Evolutionary conservation across 1,140 invertebrate genomes (phyloP).

Genomic region (Cecropterus lyciades): DNA sequence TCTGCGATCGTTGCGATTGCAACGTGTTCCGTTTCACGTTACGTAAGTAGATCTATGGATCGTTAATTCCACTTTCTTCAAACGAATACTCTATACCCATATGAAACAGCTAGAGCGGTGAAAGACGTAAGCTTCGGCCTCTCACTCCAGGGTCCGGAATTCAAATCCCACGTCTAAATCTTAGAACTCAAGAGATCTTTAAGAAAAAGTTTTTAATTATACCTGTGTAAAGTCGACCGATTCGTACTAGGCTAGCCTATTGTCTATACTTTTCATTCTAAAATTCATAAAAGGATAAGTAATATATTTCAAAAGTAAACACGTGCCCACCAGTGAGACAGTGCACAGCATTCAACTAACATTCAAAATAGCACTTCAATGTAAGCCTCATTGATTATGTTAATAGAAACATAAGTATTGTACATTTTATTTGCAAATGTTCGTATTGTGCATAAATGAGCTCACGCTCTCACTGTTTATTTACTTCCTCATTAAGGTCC

Average conservation of each 20-base stretch:
- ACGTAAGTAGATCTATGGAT: slow-evolving; percentile 23
- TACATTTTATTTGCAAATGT: slow-evolving; percentile 25
- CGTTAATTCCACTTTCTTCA: slow-evolving; percentile 32
- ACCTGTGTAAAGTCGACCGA: too few species aligned
- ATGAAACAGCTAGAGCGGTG: too few species aligned
- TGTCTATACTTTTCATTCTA: too few species aligned
- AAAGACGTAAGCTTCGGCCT: too few species aligned
- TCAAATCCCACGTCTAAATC: too few species aligned
- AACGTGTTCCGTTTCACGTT: slow-evolving; percentile 14
- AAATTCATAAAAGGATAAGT: too few species aligned
- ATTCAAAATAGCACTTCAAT: slow-evolving; percentile 6
- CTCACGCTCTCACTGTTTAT: slow-evolving; percentile 2
- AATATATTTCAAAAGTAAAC: too few species aligned
- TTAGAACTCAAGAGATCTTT: too few species aligned
- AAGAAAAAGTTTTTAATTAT: too few species aligned
- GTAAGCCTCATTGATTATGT: slow-evolving; percentile 20
- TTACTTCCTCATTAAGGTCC: slow-evolving; percentile 8
- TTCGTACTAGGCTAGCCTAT: too few species aligned
- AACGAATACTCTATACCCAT: too few species aligned
- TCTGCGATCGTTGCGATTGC: slow-evolving; percentile 21
- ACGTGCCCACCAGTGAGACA: background rate
- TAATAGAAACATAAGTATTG: slow-evolving; percentile 16
- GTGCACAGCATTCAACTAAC: background rate
- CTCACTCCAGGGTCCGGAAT: too few species aligned
- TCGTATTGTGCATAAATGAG: slow-evolving; percentile 6